Evolutionary conservation across 2,888 invertebrate genomes (phyloP).

Genomic region (Platerodrilus igneus): DNA sequence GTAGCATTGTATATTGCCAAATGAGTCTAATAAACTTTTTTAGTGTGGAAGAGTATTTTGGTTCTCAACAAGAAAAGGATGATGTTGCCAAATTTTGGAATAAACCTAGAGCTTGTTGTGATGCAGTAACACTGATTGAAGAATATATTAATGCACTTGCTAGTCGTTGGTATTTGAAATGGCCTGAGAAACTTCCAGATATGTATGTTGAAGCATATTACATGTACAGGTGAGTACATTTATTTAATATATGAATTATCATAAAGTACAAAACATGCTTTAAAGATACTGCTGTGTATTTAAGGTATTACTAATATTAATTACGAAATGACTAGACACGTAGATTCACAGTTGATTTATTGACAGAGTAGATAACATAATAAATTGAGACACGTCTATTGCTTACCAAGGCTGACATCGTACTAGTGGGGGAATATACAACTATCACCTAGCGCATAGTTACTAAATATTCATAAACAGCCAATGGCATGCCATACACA

Average conservation of each 20-base stretch:
- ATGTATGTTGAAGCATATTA: constrained; percentile 59
- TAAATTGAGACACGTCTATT: too few species aligned
- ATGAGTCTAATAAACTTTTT: neutral
- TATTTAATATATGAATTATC: constrained; percentile 2
- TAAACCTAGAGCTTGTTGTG: constrained; percentile 55
- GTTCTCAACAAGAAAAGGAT: constrained; percentile 57
- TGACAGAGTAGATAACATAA: too few species aligned
- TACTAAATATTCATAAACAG: too few species aligned
- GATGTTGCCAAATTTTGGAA: constrained; percentile 63
- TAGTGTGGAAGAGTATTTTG: constrained; percentile 57
- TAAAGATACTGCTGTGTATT: too few species aligned
- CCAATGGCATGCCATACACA: too few species aligned
- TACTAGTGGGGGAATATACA: too few species aligned
- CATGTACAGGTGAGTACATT: constrained; percentile 41
- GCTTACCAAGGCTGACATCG: too few species aligned
- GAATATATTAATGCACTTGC: constrained; percentile 57
- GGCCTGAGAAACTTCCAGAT: constrained; percentile 59
- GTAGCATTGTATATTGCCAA: neutral
- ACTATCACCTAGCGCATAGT: too few species aligned
- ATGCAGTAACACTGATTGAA: constrained; percentile 58
- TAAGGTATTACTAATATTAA: too few species aligned
- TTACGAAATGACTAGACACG: too few species aligned
- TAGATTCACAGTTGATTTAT: too few species aligned
- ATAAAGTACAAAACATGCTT: too few species aligned
- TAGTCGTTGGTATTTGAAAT: constrained; percentile 59